Base-by-base conservation (phyloP, 2,113 vertebrate genomes). In the Nettapus auritus region DNA sequence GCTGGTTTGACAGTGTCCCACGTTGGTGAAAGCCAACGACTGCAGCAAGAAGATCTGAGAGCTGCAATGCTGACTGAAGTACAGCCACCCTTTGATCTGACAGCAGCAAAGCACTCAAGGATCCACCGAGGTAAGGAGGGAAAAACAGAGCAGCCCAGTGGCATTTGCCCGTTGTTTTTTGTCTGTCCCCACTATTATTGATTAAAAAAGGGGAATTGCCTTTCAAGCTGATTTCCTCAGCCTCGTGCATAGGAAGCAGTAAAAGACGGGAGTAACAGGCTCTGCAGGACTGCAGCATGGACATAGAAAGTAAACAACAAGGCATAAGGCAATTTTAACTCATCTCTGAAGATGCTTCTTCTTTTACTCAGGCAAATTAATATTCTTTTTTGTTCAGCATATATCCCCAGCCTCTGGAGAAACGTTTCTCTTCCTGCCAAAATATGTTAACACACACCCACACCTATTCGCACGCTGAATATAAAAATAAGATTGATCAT, bases 81-180 rank as follows among this genome's bases (percentile, higher is more conserved):
- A 77, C 82, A 88, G 94, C 64, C 75, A 77, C 55, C n/a, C 91
- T 96, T 94, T 95, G 87, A 96, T 94, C 87, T 93, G 93, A 96
- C 64, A 89, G 91, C 63, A 85, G 70, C 82, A 86, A 80, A 94
- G 80, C 82, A 26, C 90, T 68, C 8, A 3, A 69, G 57, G 86
- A 60, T 92, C 83, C 55, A 48, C 56, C 0, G 12, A 86, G 52
- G 60, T 16, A 75, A 70, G 71, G 34, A 82, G 23, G n/a, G 15
- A 33, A 5, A 18, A 52, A 8, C 62, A 52, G n/a, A 88, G 40
- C 16, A 2, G 66, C 66, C 62, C 53, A 38, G 38, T 74, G 74
- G 53, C 77, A 90, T 31, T 78, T 66, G 50, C 59, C 34, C 50
- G 44, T n/a, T 86, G 40, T 20, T 52, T 33, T 50, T 42, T 36